Evolutionary conservation across 92 coral and sea anemone genomes (phyloP).

Genomic region (Virgularia gustaviana): DNA sequence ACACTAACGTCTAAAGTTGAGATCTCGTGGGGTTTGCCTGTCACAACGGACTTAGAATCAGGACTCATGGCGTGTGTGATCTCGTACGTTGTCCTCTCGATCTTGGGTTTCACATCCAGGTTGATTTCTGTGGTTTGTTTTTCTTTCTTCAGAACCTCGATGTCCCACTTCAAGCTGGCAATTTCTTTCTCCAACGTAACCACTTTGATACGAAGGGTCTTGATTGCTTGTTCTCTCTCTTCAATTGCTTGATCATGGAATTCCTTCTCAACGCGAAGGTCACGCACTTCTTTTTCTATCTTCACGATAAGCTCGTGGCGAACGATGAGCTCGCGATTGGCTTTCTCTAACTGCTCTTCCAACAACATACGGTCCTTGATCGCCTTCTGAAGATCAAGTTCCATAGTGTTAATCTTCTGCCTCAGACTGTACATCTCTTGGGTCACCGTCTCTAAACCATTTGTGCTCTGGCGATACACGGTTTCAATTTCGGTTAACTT

Average conservation of each 20-base stretch:
- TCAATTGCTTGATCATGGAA: conserved; percentile 67
- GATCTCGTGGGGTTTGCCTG: conserved; percentile 36
- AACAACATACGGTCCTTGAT: conserved; percentile 57
- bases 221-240: conserved; percentile 75
- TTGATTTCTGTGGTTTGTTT: conserved; percentile 36
- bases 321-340: conserved; percentile 70
- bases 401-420: conserved; percentile 59
- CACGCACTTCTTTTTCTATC: conserved; percentile 76
- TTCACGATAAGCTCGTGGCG: conserved; percentile 78
- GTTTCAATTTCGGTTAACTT: conserved; percentile 54
- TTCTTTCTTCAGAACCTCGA: conserved; percentile 36
- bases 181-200: conserved; percentile 74
- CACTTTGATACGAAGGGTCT: conserved; percentile 60
- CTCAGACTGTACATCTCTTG: conserved; percentile 59
- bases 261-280: conserved; percentile 60
- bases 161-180: conserved; percentile 66
- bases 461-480: conserved; percentile 70
- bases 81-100: conserved; percentile 37
- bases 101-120: conserved; percentile 31
- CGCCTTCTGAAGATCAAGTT: conserved; percentile 66
- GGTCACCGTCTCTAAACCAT: conserved; percentile 65
- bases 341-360: conserved; percentile 76
- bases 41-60: conserved; percentile 28
- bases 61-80: conserved; percentile 41
- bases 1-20: conserved; percentile 35